Percentiles rank a stretch among this genome's conserved stretches.
Evolutionary conservation across 2,113 vertebrate species (phyloP).

Genomic region (Sebastes fasciatus): DNA sequence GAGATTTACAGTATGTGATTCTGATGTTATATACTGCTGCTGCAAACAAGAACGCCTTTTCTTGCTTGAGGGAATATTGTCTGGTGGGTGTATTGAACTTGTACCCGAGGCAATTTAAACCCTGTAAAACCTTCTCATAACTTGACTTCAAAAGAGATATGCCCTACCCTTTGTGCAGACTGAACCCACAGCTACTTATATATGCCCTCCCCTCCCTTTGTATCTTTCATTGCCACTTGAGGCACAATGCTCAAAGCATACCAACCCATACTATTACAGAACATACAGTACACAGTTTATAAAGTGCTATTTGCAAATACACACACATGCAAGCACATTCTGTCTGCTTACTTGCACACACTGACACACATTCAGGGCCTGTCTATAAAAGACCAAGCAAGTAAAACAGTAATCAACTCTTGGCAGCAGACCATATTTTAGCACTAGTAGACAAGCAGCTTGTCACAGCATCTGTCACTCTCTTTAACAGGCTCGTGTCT

Average conservation of each 20-base stretch:
- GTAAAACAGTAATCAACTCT: conserved; percentile 72
- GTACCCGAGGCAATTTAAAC: conserved; percentile 25
- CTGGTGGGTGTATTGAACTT: conserved; percentile 24
- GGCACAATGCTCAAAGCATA: conserved; percentile 21
- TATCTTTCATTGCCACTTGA: conserved; percentile 10
- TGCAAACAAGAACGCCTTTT: conserved; percentile 14
- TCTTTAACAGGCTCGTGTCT: conserved; percentile 45
- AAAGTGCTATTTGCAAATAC: neutral
- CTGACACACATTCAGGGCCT: conserved; percentile 44
- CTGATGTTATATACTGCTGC: neutral
- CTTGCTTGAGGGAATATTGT: conserved; percentile 8
- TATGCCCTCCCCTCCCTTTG: conserved; percentile 15
- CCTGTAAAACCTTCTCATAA: conserved; percentile 56
- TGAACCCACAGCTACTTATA: conserved; percentile 29
- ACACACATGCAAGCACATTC: conserved; percentile 12
- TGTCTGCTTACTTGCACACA: conserved; percentile 28
- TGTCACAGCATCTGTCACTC: conserved; percentile 72
- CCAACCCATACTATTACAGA: conserved; percentile 2
- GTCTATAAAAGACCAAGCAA: conserved; percentile 68
- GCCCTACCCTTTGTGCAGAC: conserved; percentile 28
- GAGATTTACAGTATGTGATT: neutral
- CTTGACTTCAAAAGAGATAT: conserved; percentile 40
- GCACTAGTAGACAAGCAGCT: conserved; percentile 65
- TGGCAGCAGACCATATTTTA: conserved; percentile 62
- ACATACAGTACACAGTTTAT: neutral